phyloP scores from a whole-genome alignment of 2,797 vertebrate genomes.

The Danio tinwini region DNA sequence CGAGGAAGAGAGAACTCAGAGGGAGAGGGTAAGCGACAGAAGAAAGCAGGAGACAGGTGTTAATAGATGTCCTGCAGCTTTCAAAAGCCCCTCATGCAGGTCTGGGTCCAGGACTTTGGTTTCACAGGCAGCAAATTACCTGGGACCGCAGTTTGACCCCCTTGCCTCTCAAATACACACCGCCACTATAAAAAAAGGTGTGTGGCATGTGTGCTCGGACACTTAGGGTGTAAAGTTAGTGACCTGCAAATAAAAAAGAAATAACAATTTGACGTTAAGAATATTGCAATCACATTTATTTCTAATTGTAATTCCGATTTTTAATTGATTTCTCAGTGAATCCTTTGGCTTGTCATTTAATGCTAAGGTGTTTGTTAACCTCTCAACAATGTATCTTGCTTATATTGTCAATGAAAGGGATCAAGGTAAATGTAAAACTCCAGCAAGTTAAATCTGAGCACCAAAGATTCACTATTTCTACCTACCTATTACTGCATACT shows the following conservation, averaged over 20 bases:
- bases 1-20: slow-evolving; percentile 61
- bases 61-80: slow-evolving; percentile 85
- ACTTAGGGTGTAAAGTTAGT: neutral
- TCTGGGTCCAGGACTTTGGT: slow-evolving; percentile 70
- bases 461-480: neutral
- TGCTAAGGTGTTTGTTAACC: neutral
- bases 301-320: neutral
- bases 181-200: slow-evolving; percentile 48
- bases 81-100: slow-evolving; percentile 73
- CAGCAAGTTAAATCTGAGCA: slow-evolving; percentile 2
- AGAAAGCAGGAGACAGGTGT: slow-evolving; percentile 74
- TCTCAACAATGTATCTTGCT: neutral
- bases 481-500: neutral
- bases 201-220: slow-evolving; percentile 52
- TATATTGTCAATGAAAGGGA: neutral
- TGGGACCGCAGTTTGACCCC: slow-evolving; percentile 76
- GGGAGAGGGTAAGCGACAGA: slow-evolving; percentile 15
- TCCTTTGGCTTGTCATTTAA: neutral
- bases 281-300: neutral
- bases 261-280: neutral
- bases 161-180: slow-evolving; percentile 62
- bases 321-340: neutral
- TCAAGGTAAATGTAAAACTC: slow-evolving; percentile 2
- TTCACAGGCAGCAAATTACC: slow-evolving; percentile 81
- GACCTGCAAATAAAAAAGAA: neutral